These are phyloP conservation scores for Syngnathus scovelli DNA, from an alignment of 2,113 vertebrate genomes.

Conservation along the genomic window DNA sequence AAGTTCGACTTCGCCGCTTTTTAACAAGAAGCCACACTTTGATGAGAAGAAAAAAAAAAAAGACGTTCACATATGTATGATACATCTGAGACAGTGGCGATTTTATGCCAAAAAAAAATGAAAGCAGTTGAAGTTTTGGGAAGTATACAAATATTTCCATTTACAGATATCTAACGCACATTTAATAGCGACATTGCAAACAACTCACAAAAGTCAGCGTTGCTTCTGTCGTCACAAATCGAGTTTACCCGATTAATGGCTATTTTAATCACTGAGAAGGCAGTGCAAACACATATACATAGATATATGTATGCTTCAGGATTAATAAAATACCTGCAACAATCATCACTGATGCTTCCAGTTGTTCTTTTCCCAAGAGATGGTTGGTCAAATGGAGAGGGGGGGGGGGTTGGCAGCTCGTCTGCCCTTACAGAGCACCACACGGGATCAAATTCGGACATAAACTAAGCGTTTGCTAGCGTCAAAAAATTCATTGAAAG, in stretches of 20 bases:
- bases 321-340: constrained; percentile 80
- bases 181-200: constrained; percentile 52
- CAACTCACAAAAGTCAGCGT: constrained; percentile 65
- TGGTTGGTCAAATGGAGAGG: constrained; percentile 69
- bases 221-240: constrained; percentile 24
- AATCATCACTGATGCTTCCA: constrained; percentile 75
- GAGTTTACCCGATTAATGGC: constrained; percentile 44
- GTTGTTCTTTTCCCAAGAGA: constrained; percentile 75
- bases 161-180: constrained; percentile 52
- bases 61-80: constrained; percentile 42
- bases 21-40: constrained; percentile 44
- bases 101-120: constrained; percentile 50
- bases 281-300: constrained; percentile 81
- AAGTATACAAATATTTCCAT: constrained; percentile 56
- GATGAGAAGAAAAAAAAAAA: constrained; percentile 30
- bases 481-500: constrained; percentile 30
- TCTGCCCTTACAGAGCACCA: constrained; percentile 64
- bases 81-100: constrained; percentile 62
- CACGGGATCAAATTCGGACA: constrained; percentile 49
- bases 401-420: constrained; percentile 51
- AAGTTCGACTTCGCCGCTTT: constrained; percentile 50
- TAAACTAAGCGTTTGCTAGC: constrained; percentile 35
- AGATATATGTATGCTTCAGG: constrained; percentile 79
- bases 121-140: constrained; percentile 47
- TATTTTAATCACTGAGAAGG: constrained; percentile 71